Percentiles rank a stretch among this genome's conserved stretches.
Conservation (phyloP, 2,113 vertebrate species). For the Rhinoderma darwinii region DNA sequence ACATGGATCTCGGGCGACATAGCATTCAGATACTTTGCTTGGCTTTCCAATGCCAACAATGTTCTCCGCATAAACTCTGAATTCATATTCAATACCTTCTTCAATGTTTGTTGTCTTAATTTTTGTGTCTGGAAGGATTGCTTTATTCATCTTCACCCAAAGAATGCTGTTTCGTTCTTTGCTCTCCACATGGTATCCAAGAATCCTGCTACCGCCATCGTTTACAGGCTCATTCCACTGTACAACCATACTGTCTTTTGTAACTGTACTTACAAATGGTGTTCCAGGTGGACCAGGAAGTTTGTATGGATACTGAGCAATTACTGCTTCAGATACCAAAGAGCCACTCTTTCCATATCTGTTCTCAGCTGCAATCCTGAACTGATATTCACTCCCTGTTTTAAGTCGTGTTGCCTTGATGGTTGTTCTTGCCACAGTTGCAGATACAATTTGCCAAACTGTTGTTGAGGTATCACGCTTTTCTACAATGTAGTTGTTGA, state of each 20-base stretch:
- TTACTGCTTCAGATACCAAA: no score
- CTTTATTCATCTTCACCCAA: slow-evolving; percentile 91
- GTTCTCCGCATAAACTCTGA: slow-evolving; percentile 95
- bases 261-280: slow-evolving; percentile 88
- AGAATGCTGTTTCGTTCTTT: slow-evolving; percentile 94
- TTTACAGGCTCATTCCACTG: slow-evolving; percentile 94
- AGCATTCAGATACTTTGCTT: slow-evolving; percentile 93
- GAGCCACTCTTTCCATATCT: slow-evolving; percentile 94
- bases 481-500: slow-evolving; percentile 93
- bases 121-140: no score
- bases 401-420: slow-evolving; percentile 90
- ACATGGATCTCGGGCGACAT: slow-evolving; percentile 94
- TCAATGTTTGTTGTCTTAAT: no score
- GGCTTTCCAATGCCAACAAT: slow-evolving; percentile 94
- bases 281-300: slow-evolving; percentile 94
- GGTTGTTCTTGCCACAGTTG: slow-evolving; percentile 89
- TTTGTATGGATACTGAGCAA: slow-evolving; percentile 94
- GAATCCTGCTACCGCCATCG: slow-evolving; percentile 94
- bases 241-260: slow-evolving; percentile 94
- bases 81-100: slow-evolving; percentile 96
- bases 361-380: slow-evolving; percentile 96
- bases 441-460: slow-evolving; percentile 84
- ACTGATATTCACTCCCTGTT: slow-evolving; percentile 94
- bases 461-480: slow-evolving; percentile 91
- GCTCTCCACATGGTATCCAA: slow-evolving; percentile 95